Conservation (phyloP, 2,113 vertebrate genomes). For the Mesitornis unicolor region DNA sequence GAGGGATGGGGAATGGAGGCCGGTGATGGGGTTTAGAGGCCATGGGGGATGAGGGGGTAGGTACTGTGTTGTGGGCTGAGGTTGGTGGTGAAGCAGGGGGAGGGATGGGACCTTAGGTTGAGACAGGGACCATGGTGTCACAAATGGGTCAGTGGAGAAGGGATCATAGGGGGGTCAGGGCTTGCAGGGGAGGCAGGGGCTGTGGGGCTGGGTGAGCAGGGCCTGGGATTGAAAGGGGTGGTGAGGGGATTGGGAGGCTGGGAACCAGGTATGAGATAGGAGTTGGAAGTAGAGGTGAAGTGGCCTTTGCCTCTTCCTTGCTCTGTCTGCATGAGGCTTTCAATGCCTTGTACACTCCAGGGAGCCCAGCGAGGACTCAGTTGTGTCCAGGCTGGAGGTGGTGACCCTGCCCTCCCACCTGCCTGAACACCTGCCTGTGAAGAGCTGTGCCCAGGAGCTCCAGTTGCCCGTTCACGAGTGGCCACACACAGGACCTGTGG, state of each 20-base stretch:
- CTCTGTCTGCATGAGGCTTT: neutral
- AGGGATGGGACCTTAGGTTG: neutral
- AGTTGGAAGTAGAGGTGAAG: too few relatives aligned
- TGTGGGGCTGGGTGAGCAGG: too few relatives aligned
- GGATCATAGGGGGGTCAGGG: too few relatives aligned
- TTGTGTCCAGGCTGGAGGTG: slow-evolving; percentile 86
- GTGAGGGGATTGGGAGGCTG: neutral
- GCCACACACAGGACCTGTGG: slow-evolving; percentile 73
- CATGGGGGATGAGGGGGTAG: accelerated
- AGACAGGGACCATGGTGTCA: accelerated
- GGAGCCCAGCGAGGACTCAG: slow-evolving; percentile 51
- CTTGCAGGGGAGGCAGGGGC: too few relatives aligned
- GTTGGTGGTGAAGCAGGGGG: neutral
- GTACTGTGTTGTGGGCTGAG: neutral
- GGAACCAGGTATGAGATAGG: accelerated
- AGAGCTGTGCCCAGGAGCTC: slow-evolving; percentile 77
- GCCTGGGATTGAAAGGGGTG: too few relatives aligned
- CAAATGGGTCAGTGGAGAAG: too few relatives aligned
- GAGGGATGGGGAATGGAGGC: too few relatives aligned
- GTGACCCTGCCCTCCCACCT: slow-evolving; percentile 76
- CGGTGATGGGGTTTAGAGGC: neutral
- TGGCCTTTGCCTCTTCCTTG: neutral
- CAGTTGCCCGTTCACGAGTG: slow-evolving; percentile 81
- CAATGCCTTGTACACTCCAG: neutral
- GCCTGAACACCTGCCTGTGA: slow-evolving; percentile 77